These are phyloP conservation scores for Leucania comma DNA, from an alignment of 2,888 invertebrate species.

Conservation along the genomic window DNA sequence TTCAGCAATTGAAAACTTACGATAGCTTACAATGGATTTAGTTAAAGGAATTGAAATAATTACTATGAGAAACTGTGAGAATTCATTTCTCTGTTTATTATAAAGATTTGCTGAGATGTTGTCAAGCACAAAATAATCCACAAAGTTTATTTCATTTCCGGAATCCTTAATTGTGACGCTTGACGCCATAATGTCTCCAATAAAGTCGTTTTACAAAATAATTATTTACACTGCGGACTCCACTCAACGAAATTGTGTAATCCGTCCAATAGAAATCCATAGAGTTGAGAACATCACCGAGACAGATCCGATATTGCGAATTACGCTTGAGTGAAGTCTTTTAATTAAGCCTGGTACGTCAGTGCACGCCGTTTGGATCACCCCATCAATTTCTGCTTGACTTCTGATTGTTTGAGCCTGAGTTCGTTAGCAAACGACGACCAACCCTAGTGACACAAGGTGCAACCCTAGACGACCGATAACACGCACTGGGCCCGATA, in stretches of 20 bases:
- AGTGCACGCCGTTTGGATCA: conserved; percentile 72
- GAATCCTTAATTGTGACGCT: conserved; percentile 17
- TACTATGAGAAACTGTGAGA: neutral
- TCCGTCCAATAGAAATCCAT: conserved; percentile 70
- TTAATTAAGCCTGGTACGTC: conserved; percentile 83
- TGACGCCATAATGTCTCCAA: conserved; percentile 32
- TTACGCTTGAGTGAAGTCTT: conserved; percentile 87
- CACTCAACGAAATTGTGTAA: conserved; percentile 64
- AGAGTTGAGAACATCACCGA: conserved; percentile 74
- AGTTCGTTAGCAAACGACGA: conserved; percentile 74
- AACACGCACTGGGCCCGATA: conserved; percentile 59
- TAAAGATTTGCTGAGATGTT: neutral
- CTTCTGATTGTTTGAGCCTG: conserved; percentile 84
- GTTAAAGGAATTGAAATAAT: neutral
- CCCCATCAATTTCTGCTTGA: conserved; percentile 85
- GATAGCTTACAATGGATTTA: conserved; percentile 18
- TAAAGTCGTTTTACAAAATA: conserved; percentile 47
- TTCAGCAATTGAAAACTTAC: conserved; percentile 30
- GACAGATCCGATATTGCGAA: conserved; percentile 84
- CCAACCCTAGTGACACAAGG: conserved; percentile 49
- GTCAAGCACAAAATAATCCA: conserved; percentile 7
- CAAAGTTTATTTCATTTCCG: conserved; percentile 25
- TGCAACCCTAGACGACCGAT: conserved; percentile 57
- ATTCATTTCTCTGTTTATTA: neutral
- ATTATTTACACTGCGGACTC: conserved; percentile 55